phyloP scores from a whole-genome alignment of 2,113 vertebrate species.

The Passer domesticus region DNA sequence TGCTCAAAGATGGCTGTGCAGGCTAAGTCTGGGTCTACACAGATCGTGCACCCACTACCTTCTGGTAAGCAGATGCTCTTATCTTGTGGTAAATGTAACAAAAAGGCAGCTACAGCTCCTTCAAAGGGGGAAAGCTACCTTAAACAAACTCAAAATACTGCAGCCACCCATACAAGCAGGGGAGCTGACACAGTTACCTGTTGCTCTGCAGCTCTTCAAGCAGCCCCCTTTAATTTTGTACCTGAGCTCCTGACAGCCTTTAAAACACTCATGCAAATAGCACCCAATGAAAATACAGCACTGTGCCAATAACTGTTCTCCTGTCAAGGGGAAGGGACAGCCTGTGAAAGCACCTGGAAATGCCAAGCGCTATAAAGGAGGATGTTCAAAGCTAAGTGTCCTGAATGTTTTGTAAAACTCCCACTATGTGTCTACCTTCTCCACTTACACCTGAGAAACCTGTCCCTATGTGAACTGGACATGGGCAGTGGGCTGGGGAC shows the following conservation, averaged over 20 bases:
- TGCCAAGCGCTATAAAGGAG: not conserved
- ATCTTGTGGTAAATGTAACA: not conserved
- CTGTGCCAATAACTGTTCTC: not conserved
- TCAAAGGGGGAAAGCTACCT: not conserved
- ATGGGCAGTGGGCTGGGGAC: not conserved
- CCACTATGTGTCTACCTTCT: not conserved
- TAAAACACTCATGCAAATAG: not conserved
- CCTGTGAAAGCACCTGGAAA: not conserved
- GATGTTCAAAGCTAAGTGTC: not conserved
- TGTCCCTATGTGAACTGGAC: not conserved
- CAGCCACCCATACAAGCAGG: not conserved
- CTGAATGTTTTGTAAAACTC: not conserved
- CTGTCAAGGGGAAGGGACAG: not conserved
- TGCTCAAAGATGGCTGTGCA: not conserved
- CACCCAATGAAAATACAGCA: not conserved
- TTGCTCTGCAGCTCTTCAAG: not conserved
- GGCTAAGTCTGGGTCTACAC: not conserved
- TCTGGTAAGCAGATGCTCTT: not conserved
- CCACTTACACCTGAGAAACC: not conserved
- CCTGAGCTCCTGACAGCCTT: not conserved
- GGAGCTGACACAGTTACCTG: not conserved
- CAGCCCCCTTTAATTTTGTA: not conserved
- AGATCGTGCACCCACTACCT: not conserved
- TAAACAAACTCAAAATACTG: not conserved
- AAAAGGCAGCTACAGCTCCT: not conserved